phyloP scores from a whole-genome alignment of 2,113 vertebrate species.

The Sinocyclocheilus rhinocerous region DNA sequence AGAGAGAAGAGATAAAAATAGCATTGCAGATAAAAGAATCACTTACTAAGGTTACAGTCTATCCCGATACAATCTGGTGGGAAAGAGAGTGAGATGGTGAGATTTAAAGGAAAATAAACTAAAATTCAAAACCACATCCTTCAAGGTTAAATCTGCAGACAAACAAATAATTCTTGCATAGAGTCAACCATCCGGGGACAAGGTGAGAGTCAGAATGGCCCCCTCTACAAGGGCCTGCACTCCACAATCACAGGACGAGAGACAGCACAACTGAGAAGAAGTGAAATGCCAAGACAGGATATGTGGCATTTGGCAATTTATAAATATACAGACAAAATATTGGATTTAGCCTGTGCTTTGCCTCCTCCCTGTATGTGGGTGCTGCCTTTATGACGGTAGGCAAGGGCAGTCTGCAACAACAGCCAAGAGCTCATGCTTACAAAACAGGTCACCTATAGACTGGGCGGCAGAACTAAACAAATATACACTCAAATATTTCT shows the following conservation, averaged over 20 bases:
- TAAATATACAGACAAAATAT: background rate
- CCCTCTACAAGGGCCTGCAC: constrained; percentile 66
- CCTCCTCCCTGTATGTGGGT: constrained; percentile 48
- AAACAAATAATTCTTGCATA: constrained; percentile 73
- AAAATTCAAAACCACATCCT: constrained; percentile 86
- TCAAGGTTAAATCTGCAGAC: constrained; percentile 91
- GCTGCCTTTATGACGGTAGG: constrained; percentile 58
- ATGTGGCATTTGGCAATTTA: background rate
- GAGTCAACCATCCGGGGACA: constrained; percentile 92
- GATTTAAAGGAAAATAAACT: constrained; percentile 77
- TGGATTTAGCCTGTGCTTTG: constrained; percentile 26
- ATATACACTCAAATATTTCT: background rate
- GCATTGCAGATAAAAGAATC: constrained; percentile 68
- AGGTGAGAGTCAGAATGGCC: constrained; percentile 81
- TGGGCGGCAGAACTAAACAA: background rate
- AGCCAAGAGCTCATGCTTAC: constrained; percentile 66
- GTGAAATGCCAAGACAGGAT: constrained; percentile 2
- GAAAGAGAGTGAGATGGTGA: constrained; percentile 86
- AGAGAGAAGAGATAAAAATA: constrained; percentile 40
- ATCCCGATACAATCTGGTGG: constrained; percentile 96
- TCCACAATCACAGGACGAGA: constrained; percentile 34
- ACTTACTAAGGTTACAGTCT: constrained; percentile 98
- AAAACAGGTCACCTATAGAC: constrained; percentile 33
- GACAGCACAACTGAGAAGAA: constrained; percentile 9
- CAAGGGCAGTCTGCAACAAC: constrained; percentile 75